phyloP scores from a whole-genome alignment of 1,140 invertebrate genomes.

The Eulimnadia texana region DNA sequence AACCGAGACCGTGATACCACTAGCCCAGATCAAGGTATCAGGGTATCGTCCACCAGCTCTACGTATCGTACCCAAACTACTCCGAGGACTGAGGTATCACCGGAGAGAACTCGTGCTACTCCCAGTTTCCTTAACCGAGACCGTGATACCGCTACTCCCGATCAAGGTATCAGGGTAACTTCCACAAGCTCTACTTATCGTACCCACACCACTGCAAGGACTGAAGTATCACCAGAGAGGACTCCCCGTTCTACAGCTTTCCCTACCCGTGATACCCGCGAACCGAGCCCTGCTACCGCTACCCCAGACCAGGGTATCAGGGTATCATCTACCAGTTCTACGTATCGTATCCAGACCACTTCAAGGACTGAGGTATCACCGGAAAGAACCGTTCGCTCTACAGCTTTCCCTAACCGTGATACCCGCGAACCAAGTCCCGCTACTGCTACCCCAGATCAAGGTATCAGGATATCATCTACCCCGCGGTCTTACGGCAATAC shows the following conservation, averaged over 20 bases:
- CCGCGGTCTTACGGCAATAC: conserved; percentile 1
- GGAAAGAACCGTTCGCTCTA: no score
- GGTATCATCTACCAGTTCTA: no score
- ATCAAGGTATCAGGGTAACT: background rate
- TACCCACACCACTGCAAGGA: conserved; percentile 1
- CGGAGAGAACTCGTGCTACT: background rate
- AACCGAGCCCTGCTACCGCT: no score
- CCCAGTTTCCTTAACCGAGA: background rate
- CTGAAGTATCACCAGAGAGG: background rate
- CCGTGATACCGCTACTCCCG: background rate
- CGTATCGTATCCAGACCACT: no score
- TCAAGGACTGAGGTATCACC: no score
- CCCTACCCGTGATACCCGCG: background rate
- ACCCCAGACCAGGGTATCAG: no score
- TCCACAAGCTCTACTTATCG: conserved; percentile 7
- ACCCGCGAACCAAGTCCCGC: background rate
- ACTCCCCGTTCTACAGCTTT: background rate
- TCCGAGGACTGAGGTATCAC: background rate
- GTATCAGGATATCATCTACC: conserved; percentile 4
- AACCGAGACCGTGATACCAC: background rate
- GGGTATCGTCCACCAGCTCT: conserved; percentile 6
- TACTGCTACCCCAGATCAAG: background rate
- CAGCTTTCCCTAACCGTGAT: background rate
- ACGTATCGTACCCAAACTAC: conserved; percentile 1
- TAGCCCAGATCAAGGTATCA: background rate